These are phyloP conservation scores for Mus spretus DNA, from an alignment of 2,797 vertebrate genomes.

Conservation along the genomic window DNA sequence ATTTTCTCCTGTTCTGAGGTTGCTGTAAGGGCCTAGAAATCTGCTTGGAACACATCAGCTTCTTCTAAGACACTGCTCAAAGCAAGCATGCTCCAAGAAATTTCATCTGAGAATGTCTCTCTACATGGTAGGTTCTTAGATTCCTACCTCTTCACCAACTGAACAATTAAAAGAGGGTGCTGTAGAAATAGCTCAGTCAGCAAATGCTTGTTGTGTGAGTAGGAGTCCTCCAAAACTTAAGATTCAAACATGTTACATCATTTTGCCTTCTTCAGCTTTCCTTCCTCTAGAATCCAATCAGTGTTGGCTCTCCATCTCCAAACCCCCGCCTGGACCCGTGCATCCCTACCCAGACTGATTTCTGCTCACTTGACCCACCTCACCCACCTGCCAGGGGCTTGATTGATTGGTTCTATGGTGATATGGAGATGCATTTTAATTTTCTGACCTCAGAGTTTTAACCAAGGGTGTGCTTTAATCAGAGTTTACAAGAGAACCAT, in stretches of 20 bases:
- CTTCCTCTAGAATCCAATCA: neutral
- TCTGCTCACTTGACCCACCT: constrained; percentile 15
- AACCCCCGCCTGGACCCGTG: neutral
- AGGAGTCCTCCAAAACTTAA: neutral
- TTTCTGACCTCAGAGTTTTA: constrained; percentile 54
- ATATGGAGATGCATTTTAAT: constrained; percentile 45
- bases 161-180: neutral
- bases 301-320: neutral
- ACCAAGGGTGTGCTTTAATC: constrained; percentile 24
- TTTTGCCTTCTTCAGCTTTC: neutral
- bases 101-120: neutral
- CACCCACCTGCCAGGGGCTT: neutral
- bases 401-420: constrained; percentile 18
- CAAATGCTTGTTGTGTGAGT: neutral
- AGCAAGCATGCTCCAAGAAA: neutral
- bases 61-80: neutral
- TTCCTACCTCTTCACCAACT: neutral
- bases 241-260: neutral
- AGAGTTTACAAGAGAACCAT: constrained; percentile 16
- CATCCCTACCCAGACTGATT: neutral
- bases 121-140: neutral
- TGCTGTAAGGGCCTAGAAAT: neutral
- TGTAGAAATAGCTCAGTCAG: neutral
- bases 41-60: neutral
- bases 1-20: constrained; percentile 40